phyloP scores from a whole-genome alignment of 2,113 vertebrate genomes.

The Mobula hypostoma region DNA sequence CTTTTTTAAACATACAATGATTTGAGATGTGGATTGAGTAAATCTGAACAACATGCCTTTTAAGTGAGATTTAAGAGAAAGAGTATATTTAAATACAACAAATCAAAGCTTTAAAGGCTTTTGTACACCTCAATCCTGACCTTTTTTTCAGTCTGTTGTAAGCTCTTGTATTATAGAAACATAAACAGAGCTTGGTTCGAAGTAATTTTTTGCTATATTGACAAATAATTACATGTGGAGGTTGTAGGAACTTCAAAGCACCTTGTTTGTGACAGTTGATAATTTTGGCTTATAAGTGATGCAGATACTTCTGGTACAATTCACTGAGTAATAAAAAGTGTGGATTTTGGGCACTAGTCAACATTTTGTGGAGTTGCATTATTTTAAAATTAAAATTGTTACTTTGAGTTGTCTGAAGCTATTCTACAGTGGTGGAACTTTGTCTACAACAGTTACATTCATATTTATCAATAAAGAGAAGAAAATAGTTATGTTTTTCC shows the following conservation, averaged over 20 bases:
- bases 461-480: conserved; percentile 8
- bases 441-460: neutral
- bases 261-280: neutral
- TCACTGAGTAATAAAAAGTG: conserved; percentile 18
- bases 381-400: neutral
- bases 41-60: neutral
- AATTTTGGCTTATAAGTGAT: neutral
- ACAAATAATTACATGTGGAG: neutral
- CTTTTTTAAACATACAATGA: neutral
- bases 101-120: neutral
- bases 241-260: neutral
- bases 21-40: neutral
- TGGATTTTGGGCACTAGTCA: neutral
- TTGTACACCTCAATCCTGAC: neutral
- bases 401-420: neutral
- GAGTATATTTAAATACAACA: neutral
- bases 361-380: neutral
- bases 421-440: neutral
- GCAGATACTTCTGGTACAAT: conserved; percentile 17
- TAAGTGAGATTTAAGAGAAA: neutral
- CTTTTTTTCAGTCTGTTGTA: neutral
- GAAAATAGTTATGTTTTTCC: neutral
- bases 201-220: neutral
- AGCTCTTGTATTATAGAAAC: neutral
- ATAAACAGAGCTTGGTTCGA: neutral